Conservation (phyloP, 2,888 invertebrate species). For the Oegoconia quadripuncta region DNA sequence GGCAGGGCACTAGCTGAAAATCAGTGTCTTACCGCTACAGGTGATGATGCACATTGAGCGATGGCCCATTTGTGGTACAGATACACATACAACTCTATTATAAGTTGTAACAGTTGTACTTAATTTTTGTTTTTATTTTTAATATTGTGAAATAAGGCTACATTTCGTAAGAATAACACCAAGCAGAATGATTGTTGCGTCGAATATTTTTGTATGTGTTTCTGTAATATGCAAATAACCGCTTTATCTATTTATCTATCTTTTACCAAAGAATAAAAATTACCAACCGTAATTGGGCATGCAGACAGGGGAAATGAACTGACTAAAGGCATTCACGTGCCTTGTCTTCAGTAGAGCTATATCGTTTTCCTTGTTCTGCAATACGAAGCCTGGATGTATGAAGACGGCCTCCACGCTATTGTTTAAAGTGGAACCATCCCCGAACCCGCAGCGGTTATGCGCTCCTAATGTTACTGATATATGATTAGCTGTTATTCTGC, state of each 20-base stretch:
- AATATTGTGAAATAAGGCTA: too few species aligned
- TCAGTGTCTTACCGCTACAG: too few species aligned
- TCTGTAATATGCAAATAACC: background rate
- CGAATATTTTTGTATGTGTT: background rate
- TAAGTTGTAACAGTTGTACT: too few species aligned
- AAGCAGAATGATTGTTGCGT: too few species aligned
- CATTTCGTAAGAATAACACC: too few species aligned
- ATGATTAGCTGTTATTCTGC: constrained; percentile 55
- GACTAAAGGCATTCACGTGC: constrained; percentile 68
- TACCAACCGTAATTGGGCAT: constrained; percentile 74
- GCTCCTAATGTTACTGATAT: constrained; percentile 76
- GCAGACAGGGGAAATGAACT: constrained; percentile 77
- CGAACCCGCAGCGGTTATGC: constrained; percentile 68
- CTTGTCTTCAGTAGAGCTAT: constrained; percentile 78
- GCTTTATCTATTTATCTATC: background rate
- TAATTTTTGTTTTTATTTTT: too few species aligned
- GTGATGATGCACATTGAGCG: background rate
- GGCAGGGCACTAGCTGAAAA: too few species aligned
- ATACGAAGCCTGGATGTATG: constrained; percentile 77
- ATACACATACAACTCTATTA: too few species aligned
- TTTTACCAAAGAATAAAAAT: constrained; percentile 6
- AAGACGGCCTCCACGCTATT: constrained; percentile 70
- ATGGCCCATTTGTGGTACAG: background rate
- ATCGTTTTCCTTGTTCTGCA: too few species aligned
- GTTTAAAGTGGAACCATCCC: constrained; percentile 66